Evolutionary conservation across 2,113 vertebrate species (phyloP).

Genomic region (Nematolebias whitei): DNA sequence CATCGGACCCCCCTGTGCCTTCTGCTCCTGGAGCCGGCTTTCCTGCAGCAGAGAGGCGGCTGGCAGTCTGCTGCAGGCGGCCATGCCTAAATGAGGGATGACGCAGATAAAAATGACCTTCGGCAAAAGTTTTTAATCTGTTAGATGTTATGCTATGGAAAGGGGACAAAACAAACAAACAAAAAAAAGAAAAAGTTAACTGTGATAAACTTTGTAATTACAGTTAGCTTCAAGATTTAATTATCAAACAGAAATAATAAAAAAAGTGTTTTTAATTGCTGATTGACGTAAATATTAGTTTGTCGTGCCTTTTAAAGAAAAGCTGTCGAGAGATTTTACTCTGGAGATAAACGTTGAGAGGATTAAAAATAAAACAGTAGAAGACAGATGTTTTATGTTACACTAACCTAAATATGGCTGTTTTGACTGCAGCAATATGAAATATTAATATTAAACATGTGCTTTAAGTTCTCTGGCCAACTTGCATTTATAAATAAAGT

Average conservation of each 20-base stretch:
- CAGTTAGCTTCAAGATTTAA: neutral
- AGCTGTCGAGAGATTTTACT: neutral
- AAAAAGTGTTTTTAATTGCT: neutral
- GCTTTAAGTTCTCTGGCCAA: neutral
- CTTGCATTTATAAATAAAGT: neutral
- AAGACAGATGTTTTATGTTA: neutral
- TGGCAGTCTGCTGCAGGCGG: constrained; percentile 23
- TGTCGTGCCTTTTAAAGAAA: neutral
- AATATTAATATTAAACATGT: neutral
- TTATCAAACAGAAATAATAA: no score
- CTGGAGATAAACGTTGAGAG: neutral
- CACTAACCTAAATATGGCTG: neutral
- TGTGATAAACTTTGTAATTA: neutral
- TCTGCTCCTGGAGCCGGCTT: constrained; percentile 45
- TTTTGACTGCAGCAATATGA: neutral
- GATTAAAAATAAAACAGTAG: neutral
- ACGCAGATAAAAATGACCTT: constrained; percentile 32
- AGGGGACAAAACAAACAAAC: constrained; percentile 8
- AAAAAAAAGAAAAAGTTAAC: constrained; percentile 5
- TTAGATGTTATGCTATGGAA: neutral
- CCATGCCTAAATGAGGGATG: constrained; percentile 32
- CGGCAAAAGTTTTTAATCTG: constrained; percentile 26
- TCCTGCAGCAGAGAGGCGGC: constrained; percentile 13
- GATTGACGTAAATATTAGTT: neutral
- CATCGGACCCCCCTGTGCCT: constrained; percentile 50